Base-by-base conservation (phyloP, 2,888 invertebrate species). In the Rhodophaea formosa region DNA sequence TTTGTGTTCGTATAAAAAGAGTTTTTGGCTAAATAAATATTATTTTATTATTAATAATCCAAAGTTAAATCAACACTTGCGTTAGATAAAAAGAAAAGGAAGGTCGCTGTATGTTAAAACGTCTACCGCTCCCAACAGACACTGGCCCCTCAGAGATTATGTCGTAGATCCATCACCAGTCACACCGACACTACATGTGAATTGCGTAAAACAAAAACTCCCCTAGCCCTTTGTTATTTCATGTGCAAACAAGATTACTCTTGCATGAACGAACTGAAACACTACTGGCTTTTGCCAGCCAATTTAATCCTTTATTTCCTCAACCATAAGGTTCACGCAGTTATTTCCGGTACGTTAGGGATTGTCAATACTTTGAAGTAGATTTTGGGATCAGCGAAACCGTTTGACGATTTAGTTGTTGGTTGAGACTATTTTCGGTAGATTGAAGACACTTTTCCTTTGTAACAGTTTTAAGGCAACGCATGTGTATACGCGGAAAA, bases 171-270 rank as follows among this genome's bases (percentile, higher is more conserved):
- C 53, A 29, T 15, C 42, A 42, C 53, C 44, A 30, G 43, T 44
- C 23, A 52, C 56, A 54, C 44, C 53, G 16, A 44, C 45, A 49
- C 44, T 45, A 53, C 54, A 63, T 32, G 56, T 54, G 53, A 61
- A 59, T 60, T 53, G 52, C 43, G 46, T 43, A 52, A 46, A 44
- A 53, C 46, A 54, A 46, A 46, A 53, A 55, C 29, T 47, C 23
- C 56, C 56, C 49, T 23, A 45, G n/a, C 49, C 56, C 56, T 56
- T 47, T 47, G 56, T 43, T 49, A 16, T 56, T 49, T 56, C 56
- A 49, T 43, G 56, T 49, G 56, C 49, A 49, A 56, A 49, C 49
- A 43, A 14, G n/a, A 29, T 56, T 56, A 56, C 49, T 49, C 42
- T 49, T 49, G 56, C 56, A 49, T 56, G 56, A 56, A 43, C 12